phyloP scores from a whole-genome alignment of 2,113 vertebrate genomes.

The Sinocyclocheilus anshuiensis region DNA sequence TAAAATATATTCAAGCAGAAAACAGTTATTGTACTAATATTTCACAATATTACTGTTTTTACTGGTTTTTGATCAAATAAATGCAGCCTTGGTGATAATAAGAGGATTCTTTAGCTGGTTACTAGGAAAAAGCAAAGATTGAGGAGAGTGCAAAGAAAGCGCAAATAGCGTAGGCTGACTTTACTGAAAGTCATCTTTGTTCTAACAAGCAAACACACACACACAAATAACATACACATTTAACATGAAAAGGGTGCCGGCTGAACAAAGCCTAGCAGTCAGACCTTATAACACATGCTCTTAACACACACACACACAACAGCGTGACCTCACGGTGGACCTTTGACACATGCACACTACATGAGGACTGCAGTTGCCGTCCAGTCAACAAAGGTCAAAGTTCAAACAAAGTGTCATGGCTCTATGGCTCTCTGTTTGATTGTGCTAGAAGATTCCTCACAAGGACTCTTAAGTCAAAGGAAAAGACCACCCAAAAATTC shows the following conservation, averaged over 20 bases:
- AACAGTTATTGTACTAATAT: neutral
- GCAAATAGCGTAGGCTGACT: neutral
- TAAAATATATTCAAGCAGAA: neutral
- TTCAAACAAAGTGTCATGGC: slow-evolving; percentile 4
- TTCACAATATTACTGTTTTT: neutral
- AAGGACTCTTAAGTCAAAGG: neutral
- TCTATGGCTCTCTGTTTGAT: slow-evolving; percentile 9
- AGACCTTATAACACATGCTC: slow-evolving; percentile 19
- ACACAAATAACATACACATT: neutral
- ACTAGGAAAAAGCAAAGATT: neutral
- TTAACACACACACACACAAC: slow-evolving; percentile 75
- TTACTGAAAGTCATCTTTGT: slow-evolving; percentile 25
- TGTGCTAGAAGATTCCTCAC: neutral
- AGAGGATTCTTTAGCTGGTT: neutral
- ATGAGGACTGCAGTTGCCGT: slow-evolving; percentile 49
- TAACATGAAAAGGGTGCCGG: neutral
- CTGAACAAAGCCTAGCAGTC: slow-evolving; percentile 19
- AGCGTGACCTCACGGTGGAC: slow-evolving; percentile 57
- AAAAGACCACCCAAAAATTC: neutral
- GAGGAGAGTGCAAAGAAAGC: neutral
- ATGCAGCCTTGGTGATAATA: neutral
- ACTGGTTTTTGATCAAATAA: neutral
- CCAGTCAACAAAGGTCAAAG: slow-evolving; percentile 47
- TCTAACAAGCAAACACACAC: neutral
- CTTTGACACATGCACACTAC: slow-evolving; percentile 23